A percentile compares a stretch with the other conserved stretches of the same genome.
These are phyloP conservation scores for Hipparchia sbordonii DNA, from an alignment of 2,888 invertebrate genomes.

Conservation along the genomic window DNA sequence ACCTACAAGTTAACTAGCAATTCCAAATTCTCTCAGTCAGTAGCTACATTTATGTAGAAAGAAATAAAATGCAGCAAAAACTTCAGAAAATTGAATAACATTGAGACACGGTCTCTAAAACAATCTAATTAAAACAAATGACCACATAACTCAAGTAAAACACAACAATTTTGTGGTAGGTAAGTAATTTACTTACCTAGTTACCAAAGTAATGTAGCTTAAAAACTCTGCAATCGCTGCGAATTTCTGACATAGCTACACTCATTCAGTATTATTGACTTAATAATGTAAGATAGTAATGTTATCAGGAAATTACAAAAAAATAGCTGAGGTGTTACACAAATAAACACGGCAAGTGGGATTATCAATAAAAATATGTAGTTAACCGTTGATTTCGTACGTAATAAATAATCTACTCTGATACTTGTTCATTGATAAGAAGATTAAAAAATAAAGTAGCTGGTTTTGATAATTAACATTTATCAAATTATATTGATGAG, in stretches of 20 bases:
- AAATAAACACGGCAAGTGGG: slow-evolving; percentile 6
- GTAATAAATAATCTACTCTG: slow-evolving; percentile 25
- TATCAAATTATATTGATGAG: slow-evolving; percentile 13
- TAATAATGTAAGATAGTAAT: slow-evolving; percentile 10
- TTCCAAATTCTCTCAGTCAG: no score
- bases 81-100: no score
- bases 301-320: slow-evolving; percentile 27
- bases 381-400: slow-evolving; percentile 28
- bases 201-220: no score
- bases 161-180: no score
- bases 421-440: slow-evolving; percentile 26
- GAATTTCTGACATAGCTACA: not conserved
- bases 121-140: no score
- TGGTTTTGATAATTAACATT: slow-evolving; percentile 29
- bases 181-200: no score
- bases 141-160: no score
- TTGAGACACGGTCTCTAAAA: no score
- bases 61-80: no score
- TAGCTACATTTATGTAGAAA: no score
- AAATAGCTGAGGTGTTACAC: slow-evolving; percentile 16
- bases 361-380: slow-evolving; percentile 22
- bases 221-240: not conserved
- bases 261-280: slow-evolving; percentile 7
- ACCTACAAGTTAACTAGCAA: no score
- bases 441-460: slow-evolving; percentile 38